A percentile compares a stretch with the other conserved stretches of the same genome.
Conservation (phyloP, 2,888 invertebrate genomes). For the Netelia virgata region DNA sequence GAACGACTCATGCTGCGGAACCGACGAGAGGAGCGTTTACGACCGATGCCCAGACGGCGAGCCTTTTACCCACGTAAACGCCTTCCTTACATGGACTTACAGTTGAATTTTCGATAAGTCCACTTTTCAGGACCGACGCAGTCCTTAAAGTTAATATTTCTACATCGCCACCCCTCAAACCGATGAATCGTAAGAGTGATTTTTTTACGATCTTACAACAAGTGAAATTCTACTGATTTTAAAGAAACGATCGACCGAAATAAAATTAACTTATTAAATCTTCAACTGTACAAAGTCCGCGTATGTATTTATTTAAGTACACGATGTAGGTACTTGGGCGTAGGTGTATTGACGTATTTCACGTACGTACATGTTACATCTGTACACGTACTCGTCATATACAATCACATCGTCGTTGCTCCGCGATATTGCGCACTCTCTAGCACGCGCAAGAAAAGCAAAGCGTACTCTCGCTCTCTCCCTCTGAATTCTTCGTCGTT, state of each 20-base stretch:
- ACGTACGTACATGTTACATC: conserved; percentile 16
- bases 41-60: conserved; percentile 44
- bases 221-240: no score
- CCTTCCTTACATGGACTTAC: conserved; percentile 4
- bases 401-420: conserved; percentile 51
- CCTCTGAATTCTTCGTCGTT: conserved; percentile 48
- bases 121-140: not conserved
- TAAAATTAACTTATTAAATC: no score
- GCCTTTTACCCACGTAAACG: conserved; percentile 47
- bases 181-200: no score
- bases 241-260: no score
- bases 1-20: conserved; percentile 53
- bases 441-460: conserved; percentile 51
- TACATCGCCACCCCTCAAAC: not conserved
- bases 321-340: conserved; percentile 6
- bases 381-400: conserved; percentile 23
- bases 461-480: conserved; percentile 12
- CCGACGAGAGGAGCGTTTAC: conserved; percentile 56
- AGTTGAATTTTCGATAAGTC: not conserved
- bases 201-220: no score
- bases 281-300: no score
- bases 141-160: not conserved
- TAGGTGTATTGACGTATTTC: conserved; percentile 30
- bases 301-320: no score
- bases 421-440: conserved; percentile 43